These are phyloP conservation scores for Aselliscus stoliczkanus DNA, from an alignment of 2,797 vertebrate genomes.

Conservation along the genomic window DNA sequence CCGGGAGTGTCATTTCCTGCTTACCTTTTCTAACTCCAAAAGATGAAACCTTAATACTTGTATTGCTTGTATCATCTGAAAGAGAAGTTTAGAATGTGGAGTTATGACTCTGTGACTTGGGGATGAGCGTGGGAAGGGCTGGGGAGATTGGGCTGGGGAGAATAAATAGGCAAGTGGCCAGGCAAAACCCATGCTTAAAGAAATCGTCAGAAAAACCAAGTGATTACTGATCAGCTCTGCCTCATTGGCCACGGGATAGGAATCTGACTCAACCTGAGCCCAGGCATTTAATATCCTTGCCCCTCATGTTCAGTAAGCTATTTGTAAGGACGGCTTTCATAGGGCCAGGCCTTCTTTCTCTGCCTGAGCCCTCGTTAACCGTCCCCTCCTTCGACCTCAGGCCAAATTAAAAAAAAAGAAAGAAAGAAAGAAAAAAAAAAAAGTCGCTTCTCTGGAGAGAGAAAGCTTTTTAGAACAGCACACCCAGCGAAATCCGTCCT, in stretches of 20 bases:
- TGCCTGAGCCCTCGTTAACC: constrained; percentile 31
- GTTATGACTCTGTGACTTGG: constrained; percentile 58
- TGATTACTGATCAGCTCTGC: constrained; percentile 77
- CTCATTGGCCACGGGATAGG: constrained; percentile 74
- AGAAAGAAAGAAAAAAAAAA: background rate
- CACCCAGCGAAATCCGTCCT: constrained; percentile 51
- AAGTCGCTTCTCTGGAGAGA: constrained; percentile 44
- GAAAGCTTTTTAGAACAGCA: constrained; percentile 58
- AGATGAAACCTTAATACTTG: constrained; percentile 99
- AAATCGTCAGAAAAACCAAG: constrained; percentile 50
- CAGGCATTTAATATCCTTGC: constrained; percentile 65
- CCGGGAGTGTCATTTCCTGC: constrained; percentile 31
- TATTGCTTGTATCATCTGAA: constrained; percentile 99
- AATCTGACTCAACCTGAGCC: constrained; percentile 76
- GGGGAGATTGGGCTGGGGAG: constrained; percentile 7
- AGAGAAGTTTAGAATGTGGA: constrained; percentile 75
- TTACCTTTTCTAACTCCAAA: constrained; percentile 99
- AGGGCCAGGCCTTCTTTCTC: constrained; percentile 29
- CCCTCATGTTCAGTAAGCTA: constrained; percentile 53
- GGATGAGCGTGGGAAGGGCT: background rate
- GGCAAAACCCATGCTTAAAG: constrained; percentile 52
- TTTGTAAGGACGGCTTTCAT: constrained; percentile 53
- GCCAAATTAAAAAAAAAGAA: background rate
- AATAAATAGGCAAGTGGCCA: constrained; percentile 28
- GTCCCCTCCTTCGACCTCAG: constrained; percentile 36